Conservation (phyloP, 2,888 invertebrate species). For the Antitype chi region DNA sequence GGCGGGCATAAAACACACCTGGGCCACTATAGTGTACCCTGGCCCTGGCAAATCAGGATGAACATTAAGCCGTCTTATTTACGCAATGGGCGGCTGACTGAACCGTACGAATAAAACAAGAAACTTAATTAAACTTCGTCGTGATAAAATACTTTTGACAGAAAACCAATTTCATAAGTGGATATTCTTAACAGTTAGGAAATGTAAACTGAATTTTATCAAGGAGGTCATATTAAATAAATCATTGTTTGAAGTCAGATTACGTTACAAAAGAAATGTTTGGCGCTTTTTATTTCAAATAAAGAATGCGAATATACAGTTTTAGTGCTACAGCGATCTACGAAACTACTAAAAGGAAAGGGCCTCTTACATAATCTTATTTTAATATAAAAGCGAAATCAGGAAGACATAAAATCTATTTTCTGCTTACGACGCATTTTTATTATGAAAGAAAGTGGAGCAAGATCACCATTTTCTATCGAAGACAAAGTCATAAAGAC, state of each 20-base stretch:
- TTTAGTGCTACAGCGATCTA: background rate
- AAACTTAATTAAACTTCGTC: conserved; percentile 64
- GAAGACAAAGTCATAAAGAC: background rate
- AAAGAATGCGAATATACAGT: conserved; percentile 3
- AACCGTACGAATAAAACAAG: conserved; percentile 59
- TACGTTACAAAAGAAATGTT: background rate
- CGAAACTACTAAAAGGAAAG: conserved; percentile 7
- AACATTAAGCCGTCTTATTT: conserved; percentile 68
- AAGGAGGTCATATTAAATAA: conserved; percentile 11
- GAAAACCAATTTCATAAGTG: conserved; percentile 52
- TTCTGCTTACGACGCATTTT: conserved; percentile 12
- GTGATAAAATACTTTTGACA: conserved; percentile 54
- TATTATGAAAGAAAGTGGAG: conserved; percentile 29
- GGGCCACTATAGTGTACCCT: conserved; percentile 52
- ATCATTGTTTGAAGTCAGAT: conserved; percentile 20
- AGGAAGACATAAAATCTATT: conserved; percentile 38
- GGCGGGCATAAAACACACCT: conserved; percentile 71
- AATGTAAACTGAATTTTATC: conserved; percentile 38
- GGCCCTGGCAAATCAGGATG: conserved; percentile 66
- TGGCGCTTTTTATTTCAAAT: background rate
- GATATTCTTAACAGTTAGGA: conserved; percentile 44
- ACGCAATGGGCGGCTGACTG: conserved; percentile 51
- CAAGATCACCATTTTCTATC: background rate
- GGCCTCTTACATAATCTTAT: background rate
- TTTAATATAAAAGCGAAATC: conserved; percentile 23